These are phyloP conservation scores for Chaetophractus vellerosus DNA, from an alignment of 2,797 vertebrate species.

Conservation along the genomic window DNA sequence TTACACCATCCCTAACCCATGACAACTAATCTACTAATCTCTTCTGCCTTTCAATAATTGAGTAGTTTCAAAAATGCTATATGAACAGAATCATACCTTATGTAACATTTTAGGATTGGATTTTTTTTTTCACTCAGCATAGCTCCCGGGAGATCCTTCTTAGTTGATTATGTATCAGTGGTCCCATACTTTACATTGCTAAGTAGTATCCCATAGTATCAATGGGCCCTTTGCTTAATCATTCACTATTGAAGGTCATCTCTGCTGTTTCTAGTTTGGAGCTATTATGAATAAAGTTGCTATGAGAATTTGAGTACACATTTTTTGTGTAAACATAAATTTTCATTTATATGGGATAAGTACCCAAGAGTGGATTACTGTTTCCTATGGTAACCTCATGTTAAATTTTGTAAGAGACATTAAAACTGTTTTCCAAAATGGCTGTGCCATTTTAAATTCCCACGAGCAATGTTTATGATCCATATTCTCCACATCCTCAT, in stretches of 20 bases:
- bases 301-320: background rate
- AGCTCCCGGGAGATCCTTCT: background rate
- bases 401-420: background rate
- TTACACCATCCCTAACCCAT: background rate
- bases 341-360: background rate
- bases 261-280: background rate
- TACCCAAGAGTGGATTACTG: background rate
- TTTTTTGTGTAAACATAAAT: background rate
- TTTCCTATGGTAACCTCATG: background rate
- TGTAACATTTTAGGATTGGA: background rate
- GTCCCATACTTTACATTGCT: background rate
- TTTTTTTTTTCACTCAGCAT: background rate
- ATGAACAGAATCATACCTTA: background rate
- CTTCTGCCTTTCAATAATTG: background rate
- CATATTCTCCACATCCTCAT: background rate
- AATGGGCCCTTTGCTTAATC: background rate
- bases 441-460: background rate
- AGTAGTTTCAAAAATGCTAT: background rate
- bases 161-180: background rate
- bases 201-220: background rate
- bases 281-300: background rate
- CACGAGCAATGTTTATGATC: background rate
- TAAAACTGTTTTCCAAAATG: background rate
- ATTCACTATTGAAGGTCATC: background rate
- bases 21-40: background rate